These are phyloP conservation scores for Ophraella communa DNA, from an alignment of 2,888 invertebrate species.

Conservation along the genomic window DNA sequence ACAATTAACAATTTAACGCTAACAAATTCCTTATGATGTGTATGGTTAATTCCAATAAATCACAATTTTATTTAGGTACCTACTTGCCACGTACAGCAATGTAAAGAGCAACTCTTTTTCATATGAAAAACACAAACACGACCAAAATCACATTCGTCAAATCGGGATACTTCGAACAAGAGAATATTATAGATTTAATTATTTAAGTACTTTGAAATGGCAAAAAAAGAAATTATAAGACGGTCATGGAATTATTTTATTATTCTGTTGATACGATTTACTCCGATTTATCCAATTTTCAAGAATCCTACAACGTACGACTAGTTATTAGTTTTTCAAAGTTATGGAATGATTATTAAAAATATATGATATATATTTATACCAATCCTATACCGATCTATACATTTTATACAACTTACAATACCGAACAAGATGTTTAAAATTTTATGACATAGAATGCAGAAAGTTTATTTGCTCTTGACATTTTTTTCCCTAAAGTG, in stretches of 20 bases:
- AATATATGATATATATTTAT: slow-evolving; percentile 10
- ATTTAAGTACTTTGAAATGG: too few relatives aligned
- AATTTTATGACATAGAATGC: neutral
- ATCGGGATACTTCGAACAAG: neutral
- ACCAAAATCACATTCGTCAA: neutral
- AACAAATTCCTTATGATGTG: neutral
- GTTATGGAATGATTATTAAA: slow-evolving; percentile 21
- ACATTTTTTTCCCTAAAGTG: neutral
- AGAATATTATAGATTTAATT: neutral
- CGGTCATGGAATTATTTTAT: too few relatives aligned
- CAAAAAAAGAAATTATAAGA: too few relatives aligned
- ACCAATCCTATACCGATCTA: slow-evolving; percentile 7
- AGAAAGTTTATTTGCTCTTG: neutral
- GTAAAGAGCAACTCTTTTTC: slow-evolving; percentile 6
- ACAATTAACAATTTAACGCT: neutral
- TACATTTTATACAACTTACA: slow-evolving; percentile 1
- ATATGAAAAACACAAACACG: neutral
- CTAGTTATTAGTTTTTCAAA: slow-evolving; percentile 4
- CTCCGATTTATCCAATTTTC: neutral
- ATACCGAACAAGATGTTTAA: neutral
- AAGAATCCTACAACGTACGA: neutral
- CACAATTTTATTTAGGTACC: slow-evolving; percentile 22
- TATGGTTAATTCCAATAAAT: slow-evolving; percentile 1
- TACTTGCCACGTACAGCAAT: slow-evolving; percentile 3
- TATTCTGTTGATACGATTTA: neutral